Base-by-base conservation (phyloP, 2,113 vertebrate genomes). In the Cyanoderma ruficeps region DNA sequence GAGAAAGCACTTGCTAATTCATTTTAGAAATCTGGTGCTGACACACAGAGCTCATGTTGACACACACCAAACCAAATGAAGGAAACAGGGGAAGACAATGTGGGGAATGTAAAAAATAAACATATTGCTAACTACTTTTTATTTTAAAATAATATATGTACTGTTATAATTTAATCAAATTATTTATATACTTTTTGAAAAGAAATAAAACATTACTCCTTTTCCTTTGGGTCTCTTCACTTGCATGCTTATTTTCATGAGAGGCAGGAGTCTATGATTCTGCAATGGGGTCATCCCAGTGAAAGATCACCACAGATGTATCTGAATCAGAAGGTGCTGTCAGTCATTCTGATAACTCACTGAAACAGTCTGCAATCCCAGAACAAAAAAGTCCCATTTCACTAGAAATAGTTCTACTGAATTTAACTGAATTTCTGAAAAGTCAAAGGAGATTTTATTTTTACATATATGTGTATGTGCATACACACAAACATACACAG, bases 21-120 rank as follows among this genome's bases (percentile, higher is more conserved):
- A 24, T 78, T 77, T 77, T 27, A 77, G 42, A 83, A 91, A 42
- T 33, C 42, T 25, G 10, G 6, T 57, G 33, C 27, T 71, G 30
- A 57, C 23, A 64, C 24, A 16, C 6, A n/a, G 10, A 0, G 0
- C 8, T 27, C 0, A 0, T 60, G 3, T 44, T 39, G 19, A 57
- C 33, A 83, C 11, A 13, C 8, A 49, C 4, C 9, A n/a, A 74
- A 49, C 5, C 15, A 74, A 49, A 31, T 46, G 27, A 77, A 2
- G 4, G 24, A 78, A 77, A 92, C 2, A 5, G 7, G 53, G 17
- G 21, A 89, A 49, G 9, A 59, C 1, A 35, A 11, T 8, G 2
- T 37, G 15, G 1, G 15, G 11, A 71, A 67, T 56, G 6, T 39
- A 20, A 33, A 69, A 39, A 52, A 24, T 8, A 41, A n/a, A 17